phyloP scores from a whole-genome alignment of 2,888 invertebrate genomes.

The Chydorus sphaericus region DNA sequence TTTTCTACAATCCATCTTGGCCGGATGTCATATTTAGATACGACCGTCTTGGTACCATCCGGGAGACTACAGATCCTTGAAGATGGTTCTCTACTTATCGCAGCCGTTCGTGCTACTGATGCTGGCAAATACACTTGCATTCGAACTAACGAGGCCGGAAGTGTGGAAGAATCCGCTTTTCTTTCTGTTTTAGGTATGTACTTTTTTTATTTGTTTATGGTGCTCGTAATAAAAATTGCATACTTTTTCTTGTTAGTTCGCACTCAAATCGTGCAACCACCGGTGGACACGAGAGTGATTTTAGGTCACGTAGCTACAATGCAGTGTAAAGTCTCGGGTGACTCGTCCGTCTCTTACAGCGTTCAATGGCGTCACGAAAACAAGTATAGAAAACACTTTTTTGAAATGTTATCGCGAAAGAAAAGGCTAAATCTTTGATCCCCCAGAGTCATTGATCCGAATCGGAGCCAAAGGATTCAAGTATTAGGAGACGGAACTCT shows the following conservation, averaged over 20 bases:
- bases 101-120: conserved; percentile 66
- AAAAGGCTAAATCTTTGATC: neutral
- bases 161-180: conserved; percentile 63
- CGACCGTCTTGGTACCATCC: conserved; percentile 35
- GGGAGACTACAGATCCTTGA: conserved; percentile 73
- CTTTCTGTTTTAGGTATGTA: conserved; percentile 64
- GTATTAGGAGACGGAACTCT: conserved; percentile 62
- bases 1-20: no score
- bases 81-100: conserved; percentile 73
- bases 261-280: conserved; percentile 85
- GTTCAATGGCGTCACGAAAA: conserved; percentile 79
- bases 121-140: conserved; percentile 80
- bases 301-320: conserved; percentile 84
- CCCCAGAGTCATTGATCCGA: conserved; percentile 9
- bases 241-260: no score
- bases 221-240: no score
- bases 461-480: conserved; percentile 20
- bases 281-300: conserved; percentile 77
- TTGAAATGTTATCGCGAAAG: neutral
- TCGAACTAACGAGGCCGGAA: conserved; percentile 77
- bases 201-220: conserved; percentile 5
- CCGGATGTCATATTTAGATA: no score
- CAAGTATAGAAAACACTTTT: conserved; percentile 48
- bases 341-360: conserved; percentile 70
- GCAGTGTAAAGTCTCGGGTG: conserved; percentile 86